phyloP scores from a whole-genome alignment of 2,113 vertebrate genomes.

The Gnathonemus echidnorhynchus region DNA sequence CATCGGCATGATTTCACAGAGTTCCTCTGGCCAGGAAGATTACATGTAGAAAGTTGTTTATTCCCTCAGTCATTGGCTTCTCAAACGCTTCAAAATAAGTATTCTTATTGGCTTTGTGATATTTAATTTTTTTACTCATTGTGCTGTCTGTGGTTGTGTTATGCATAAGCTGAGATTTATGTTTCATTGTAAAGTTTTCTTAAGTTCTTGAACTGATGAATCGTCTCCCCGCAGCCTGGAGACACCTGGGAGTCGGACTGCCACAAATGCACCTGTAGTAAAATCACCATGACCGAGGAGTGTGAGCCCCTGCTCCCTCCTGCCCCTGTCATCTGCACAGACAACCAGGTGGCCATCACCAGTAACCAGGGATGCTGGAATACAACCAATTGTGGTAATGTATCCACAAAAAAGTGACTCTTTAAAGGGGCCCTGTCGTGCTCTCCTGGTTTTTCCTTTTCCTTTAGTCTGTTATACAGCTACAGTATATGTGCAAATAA shows the following conservation, averaged over 20 bases:
- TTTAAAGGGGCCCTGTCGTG: too few relatives aligned
- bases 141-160: too few relatives aligned
- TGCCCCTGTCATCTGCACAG: conserved; percentile 17
- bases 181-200: too few relatives aligned
- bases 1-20: too few relatives aligned
- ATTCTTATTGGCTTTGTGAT: too few relatives aligned
- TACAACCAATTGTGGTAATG: conserved; percentile 44
- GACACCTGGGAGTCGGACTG: conserved; percentile 54
- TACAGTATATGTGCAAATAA: too few relatives aligned
- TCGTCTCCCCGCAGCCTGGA: conserved; percentile 43
- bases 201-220: background rate
- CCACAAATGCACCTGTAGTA: conserved; percentile 49
- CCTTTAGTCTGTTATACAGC: too few relatives aligned
- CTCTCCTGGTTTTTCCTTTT: too few relatives aligned
- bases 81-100: too few relatives aligned
- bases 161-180: background rate
- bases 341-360: conserved; percentile 16
- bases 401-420: background rate
- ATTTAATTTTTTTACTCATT: background rate
- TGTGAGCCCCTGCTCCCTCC: conserved; percentile 25
- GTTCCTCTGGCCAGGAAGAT: too few relatives aligned
- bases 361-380: conserved; percentile 32
- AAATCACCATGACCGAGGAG: conserved; percentile 40
- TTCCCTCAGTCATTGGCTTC: too few relatives aligned
- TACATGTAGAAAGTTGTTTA: background rate